Evolutionary conservation across 2,888 invertebrate species (phyloP).

Genomic region (Neocrepidodera transversa): DNA sequence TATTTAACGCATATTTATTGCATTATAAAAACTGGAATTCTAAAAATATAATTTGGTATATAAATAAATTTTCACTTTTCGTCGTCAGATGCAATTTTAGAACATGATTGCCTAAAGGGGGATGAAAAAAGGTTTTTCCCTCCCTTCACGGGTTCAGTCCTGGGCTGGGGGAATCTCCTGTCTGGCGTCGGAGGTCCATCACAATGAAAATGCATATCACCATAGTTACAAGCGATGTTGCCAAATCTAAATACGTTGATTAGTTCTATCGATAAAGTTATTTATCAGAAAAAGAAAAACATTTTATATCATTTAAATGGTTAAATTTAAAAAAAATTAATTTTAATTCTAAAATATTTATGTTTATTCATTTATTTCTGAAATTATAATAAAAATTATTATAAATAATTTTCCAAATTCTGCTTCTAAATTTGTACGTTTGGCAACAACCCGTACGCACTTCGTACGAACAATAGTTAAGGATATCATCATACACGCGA

Average conservation of each 20-base stretch:
- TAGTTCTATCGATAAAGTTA: too few species aligned
- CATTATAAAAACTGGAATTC: too few species aligned
- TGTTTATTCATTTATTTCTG: too few species aligned
- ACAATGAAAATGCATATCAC: conserved; percentile 48
- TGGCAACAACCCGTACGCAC: conserved; percentile 18
- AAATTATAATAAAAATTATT: too few species aligned
- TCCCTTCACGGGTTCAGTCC: conserved; percentile 13
- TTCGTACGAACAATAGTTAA: conserved; percentile 7
- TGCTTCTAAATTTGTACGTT: not conserved
- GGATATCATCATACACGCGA: conserved; percentile 9
- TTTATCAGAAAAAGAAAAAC: too few species aligned
- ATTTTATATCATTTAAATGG: too few species aligned
- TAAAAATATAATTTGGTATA: too few species aligned
- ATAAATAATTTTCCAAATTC: conserved; percentile 6
- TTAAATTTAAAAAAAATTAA: too few species aligned
- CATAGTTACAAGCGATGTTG: conserved; percentile 50
- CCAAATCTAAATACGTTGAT: not conserved
- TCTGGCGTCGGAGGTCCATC: conserved; percentile 31
- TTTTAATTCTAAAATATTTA: too few species aligned
- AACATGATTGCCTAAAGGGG: not conserved
- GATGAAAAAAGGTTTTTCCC: conserved; percentile 17
- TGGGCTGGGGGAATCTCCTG: conserved; percentile 17
- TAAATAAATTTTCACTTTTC: too few species aligned
- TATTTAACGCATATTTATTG: too few species aligned
- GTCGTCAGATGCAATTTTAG: not conserved